Base-by-base conservation (phyloP, 1,140 invertebrate species). In the Tetragonula clypearis region DNA sequence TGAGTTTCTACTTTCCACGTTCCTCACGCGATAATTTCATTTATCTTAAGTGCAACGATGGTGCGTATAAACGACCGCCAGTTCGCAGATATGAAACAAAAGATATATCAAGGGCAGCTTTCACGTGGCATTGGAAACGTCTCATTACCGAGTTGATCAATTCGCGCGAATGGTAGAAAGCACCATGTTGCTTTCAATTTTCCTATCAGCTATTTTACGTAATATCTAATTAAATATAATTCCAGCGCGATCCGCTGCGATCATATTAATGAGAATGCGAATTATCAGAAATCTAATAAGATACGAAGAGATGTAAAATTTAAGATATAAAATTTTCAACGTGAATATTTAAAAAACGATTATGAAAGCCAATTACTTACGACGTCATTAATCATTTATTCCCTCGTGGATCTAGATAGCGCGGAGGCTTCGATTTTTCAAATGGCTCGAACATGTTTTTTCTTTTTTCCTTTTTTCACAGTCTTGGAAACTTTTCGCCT, bases 41-140 rank as follows among this genome's bases (percentile, higher is more conserved):
- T 72, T 58, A 23, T 26, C 23, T 26, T 23, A 41, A 80, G 30
- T 80, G 79, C 55, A 72, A n/a, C 35, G 49, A 68, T 68, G 30
- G 1, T 26, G 21, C 9, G 3, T 14, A 58, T n/a, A 23, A 75
- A 26, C 6, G 62, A 65, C n/a, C 3, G 3, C 30, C 15, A 56
- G 35, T 26, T 53, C 2, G 15, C 5, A 14, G 2, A 23, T 35
- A 75, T 23, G 15, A 75, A 35, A 56, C 21, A 58, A 35, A 5
- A 49, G 14, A 15, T 41, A 15, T 41, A 49, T 72, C 69, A 21
- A 49, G 14, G 1, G 35, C 69, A 30, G 30, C 30, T 72, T n/a
- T 72, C n/a, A n/a, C 2, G 4, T 11, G 14, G 1, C 15, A 71
- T 49, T n/a, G 15, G 23, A 49, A 49, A 49, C 15, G 49, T n/a